Evolutionary conservation across 2,888 invertebrate species (phyloP).

Genomic region (Andrena marginata): DNA sequence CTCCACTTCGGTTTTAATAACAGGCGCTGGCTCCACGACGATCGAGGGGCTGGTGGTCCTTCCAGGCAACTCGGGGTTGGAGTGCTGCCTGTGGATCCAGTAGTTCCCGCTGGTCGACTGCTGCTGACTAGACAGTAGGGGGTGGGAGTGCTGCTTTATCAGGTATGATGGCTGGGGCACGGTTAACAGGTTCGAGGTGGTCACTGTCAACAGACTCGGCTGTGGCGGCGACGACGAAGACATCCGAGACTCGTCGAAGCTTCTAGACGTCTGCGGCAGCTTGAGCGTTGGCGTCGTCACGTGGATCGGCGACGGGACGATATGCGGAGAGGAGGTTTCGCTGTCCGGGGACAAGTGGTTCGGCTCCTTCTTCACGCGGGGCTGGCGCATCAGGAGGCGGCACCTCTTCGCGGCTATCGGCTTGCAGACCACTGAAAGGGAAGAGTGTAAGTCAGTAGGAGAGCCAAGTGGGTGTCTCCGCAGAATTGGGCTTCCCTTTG

Average conservation of each 20-base stretch:
- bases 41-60: slow-evolving; percentile 73
- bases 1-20: slow-evolving; percentile 79
- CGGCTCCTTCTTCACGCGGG: slow-evolving; percentile 88
- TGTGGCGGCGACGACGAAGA: slow-evolving; percentile 75
- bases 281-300: slow-evolving; percentile 85
- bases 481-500: neutral
- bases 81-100: slow-evolving; percentile 86
- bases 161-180: slow-evolving; percentile 87
- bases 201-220: slow-evolving; percentile 86
- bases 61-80: slow-evolving; percentile 84
- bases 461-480: too few relatives aligned
- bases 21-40: slow-evolving; percentile 82
- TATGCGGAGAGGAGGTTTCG: slow-evolving; percentile 81
- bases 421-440: slow-evolving; percentile 50
- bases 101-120: slow-evolving; percentile 75
- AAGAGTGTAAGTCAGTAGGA: neutral
- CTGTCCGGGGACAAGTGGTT: slow-evolving; percentile 84
- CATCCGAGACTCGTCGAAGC: slow-evolving; percentile 70
- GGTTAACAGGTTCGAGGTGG: slow-evolving; percentile 87
- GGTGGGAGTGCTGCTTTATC: slow-evolving; percentile 90
- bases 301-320: slow-evolving; percentile 79
- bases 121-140: slow-evolving; percentile 88
- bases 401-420: slow-evolving; percentile 79
- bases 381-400: slow-evolving; percentile 89
- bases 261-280: slow-evolving; percentile 73